Evolutionary conservation across 2,113 vertebrate genomes (phyloP).

Genomic region (Hemiscyllium ocellatum): DNA sequence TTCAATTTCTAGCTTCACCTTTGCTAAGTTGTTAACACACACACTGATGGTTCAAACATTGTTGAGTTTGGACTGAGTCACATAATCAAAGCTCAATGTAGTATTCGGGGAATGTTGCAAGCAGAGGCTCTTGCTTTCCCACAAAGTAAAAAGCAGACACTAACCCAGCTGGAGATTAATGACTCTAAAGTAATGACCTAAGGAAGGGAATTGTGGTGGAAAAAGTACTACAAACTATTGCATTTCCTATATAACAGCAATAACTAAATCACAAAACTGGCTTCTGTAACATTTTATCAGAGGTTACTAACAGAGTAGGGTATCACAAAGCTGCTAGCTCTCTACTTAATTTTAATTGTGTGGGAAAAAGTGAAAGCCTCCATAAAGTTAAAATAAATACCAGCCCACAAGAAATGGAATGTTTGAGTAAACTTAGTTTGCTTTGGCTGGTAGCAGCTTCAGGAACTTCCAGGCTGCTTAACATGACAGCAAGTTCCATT

Average conservation of each 20-base stretch:
- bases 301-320: not conserved
- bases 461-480: not conserved
- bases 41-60: not conserved
- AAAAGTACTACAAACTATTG: not conserved
- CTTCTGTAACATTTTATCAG: not conserved
- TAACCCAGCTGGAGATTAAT: not conserved
- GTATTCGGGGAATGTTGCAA: not conserved
- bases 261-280: too few species aligned
- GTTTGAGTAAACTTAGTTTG: not conserved
- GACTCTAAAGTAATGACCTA: not conserved
- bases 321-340: not conserved
- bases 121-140: not conserved
- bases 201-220: not conserved
- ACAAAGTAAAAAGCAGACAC: not conserved
- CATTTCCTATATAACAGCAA: not conserved
- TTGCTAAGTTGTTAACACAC: not conserved
- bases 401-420: not conserved
- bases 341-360: not conserved
- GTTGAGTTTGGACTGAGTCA: not conserved
- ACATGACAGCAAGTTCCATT: not conserved
- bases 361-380: not conserved
- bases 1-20: not conserved
- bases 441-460: not conserved
- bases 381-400: not conserved
- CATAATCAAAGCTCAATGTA: not conserved